phyloP scores from a whole-genome alignment of 2,797 vertebrate genomes.

The Brotula barbata region DNA sequence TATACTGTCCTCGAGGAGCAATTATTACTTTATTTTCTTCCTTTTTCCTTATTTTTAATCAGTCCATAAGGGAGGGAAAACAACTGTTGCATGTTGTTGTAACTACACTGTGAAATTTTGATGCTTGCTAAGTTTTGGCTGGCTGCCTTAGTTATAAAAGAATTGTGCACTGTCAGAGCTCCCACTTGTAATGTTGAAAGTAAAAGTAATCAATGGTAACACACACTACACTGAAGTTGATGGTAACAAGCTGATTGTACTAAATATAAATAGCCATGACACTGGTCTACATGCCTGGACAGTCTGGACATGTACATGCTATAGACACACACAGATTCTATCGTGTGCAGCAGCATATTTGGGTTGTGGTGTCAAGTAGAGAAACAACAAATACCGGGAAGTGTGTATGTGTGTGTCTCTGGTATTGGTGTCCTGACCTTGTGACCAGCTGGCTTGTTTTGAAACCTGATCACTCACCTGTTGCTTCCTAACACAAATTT shows the following conservation, averaged over 20 bases:
- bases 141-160: background rate
- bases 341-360: background rate
- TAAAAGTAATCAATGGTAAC: too few relatives aligned
- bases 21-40: too few relatives aligned
- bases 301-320: conserved; percentile 3
- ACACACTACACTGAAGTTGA: conserved; percentile 7
- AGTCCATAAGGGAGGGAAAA: too few relatives aligned
- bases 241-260: conserved; percentile 25
- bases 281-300: conserved; percentile 5
- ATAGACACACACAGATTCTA: background rate
- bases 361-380: background rate
- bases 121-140: background rate
- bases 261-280: conserved; percentile 44
- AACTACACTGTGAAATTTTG: too few relatives aligned
- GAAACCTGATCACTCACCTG: conserved; percentile 53
- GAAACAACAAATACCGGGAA: conserved; percentile 20
- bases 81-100: too few relatives aligned
- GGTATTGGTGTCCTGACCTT: conserved; percentile 25
- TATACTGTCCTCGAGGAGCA: too few relatives aligned
- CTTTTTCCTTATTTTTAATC: too few relatives aligned
- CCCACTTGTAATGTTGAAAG: conserved; percentile 13
- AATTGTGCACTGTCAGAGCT: too few relatives aligned
- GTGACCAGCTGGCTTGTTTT: conserved; percentile 63
- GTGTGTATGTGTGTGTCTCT: conserved; percentile 37
- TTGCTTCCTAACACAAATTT: conserved; percentile 42